phyloP scores from a whole-genome alignment of 2,113 vertebrate genomes.

The Gallinago undulata region DNA sequence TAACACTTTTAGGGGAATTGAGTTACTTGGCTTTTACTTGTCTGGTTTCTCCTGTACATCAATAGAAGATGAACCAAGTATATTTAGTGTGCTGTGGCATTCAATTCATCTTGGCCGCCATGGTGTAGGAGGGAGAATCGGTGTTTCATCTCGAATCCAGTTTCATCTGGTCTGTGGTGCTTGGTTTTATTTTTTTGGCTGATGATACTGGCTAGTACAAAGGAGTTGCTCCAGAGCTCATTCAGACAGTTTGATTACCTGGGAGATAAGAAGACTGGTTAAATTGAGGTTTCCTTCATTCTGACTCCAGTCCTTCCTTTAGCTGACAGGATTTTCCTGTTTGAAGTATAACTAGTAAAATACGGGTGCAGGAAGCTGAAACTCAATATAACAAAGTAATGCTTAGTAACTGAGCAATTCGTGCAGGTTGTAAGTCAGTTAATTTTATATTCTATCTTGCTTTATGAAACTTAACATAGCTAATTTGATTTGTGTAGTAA shows the following conservation, averaged over 20 bases:
- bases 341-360: background rate
- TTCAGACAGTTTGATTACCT: background rate
- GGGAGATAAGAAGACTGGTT: background rate
- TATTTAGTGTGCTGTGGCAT: background rate
- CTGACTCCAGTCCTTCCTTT: background rate
- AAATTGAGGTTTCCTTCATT: background rate
- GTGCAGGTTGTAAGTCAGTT: background rate
- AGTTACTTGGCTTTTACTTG: background rate
- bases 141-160: background rate
- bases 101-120: background rate
- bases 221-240: background rate
- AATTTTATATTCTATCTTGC: background rate
- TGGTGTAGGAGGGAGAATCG: background rate
- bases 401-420: background rate
- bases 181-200: background rate
- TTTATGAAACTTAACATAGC: background rate
- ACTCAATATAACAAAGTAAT: background rate
- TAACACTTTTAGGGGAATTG: background rate
- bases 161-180: background rate
- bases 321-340: background rate
- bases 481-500: background rate
- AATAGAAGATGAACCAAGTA: background rate
- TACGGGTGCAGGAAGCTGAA: background rate
- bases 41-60: background rate
- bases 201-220: background rate